A percentile compares a stretch with the other conserved stretches of the same genome.
Evolutionary conservation across 1,140 invertebrate species (phyloP).

Genomic region (Aphelinus certus): DNA sequence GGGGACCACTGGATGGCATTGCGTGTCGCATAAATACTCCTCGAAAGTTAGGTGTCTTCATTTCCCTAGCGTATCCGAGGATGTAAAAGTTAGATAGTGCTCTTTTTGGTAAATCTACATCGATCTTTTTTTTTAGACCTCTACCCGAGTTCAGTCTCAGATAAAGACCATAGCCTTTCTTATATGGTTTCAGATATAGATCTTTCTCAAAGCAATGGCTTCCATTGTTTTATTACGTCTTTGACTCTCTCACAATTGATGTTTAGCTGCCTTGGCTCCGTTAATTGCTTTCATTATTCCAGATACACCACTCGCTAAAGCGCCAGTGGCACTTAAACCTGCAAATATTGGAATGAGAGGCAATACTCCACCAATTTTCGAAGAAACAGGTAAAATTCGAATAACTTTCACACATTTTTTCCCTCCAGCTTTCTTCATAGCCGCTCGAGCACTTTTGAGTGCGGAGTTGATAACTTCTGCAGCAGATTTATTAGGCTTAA

Average conservation of each 20-base stretch:
- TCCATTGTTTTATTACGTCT: conserved; percentile 53
- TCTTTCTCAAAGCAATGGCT: not conserved
- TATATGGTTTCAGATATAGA: not conserved
- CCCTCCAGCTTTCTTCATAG: conserved; percentile 25
- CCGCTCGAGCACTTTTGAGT: not conserved
- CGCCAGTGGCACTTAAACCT: conserved; percentile 8
- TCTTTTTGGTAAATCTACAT: not conserved
- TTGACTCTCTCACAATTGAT: conserved; percentile 48
- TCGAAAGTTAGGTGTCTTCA: conserved; percentile 49
- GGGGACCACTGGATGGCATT: conserved; percentile 43
- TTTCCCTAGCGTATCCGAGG: not conserved
- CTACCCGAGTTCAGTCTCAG: not conserved
- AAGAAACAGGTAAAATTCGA: conserved; percentile 24
- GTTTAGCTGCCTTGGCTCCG: conserved; percentile 33
- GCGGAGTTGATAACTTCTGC: not conserved
- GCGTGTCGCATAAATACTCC: conserved; percentile 51
- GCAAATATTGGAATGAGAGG: conserved; percentile 25
- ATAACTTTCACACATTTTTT: conserved; percentile 3
- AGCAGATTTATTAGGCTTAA: no score
- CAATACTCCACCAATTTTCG: conserved; percentile 25
- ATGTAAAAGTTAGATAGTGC: no score
- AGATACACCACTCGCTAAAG: conserved; percentile 4
- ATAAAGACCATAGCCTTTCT: not conserved
- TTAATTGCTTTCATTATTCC: conserved; percentile 1
- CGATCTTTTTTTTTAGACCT: conserved; percentile 8